A percentile compares a stretch with the other conserved stretches of the same genome.
Evolutionary conservation across 1,140 invertebrate genomes (phyloP).

Genomic region (Belonocnema kinseyi): DNA sequence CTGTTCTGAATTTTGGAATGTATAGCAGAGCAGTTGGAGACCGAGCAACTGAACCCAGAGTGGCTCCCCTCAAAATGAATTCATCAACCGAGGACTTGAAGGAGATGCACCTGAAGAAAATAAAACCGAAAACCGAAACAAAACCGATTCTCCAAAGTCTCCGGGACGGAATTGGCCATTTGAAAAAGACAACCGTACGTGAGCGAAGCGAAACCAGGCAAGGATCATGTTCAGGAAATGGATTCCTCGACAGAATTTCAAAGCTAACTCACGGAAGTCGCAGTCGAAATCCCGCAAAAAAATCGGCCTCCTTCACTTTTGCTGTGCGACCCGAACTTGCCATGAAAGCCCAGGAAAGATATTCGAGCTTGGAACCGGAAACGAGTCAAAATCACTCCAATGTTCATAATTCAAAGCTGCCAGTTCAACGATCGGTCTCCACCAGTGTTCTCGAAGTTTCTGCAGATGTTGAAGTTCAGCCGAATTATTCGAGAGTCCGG

Average conservation of each 20-base stretch:
- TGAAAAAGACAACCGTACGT: slow-evolving; percentile 66
- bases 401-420: slow-evolving; percentile 57
- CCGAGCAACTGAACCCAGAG: slow-evolving; percentile 70
- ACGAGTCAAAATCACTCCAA: slow-evolving; percentile 46
- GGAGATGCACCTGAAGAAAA: slow-evolving; percentile 72
- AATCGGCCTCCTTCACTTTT: slow-evolving; percentile 72
- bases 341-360: slow-evolving; percentile 68
- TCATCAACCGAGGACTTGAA: slow-evolving; percentile 59
- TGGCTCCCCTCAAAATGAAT: slow-evolving; percentile 67
- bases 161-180: slow-evolving; percentile 66
- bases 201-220: slow-evolving; percentile 66
- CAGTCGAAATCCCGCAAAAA: slow-evolving; percentile 70
- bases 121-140: slow-evolving; percentile 69
- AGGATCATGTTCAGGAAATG: slow-evolving; percentile 57
- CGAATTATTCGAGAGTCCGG: slow-evolving; percentile 64
- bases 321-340: slow-evolving; percentile 69
- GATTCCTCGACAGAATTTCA: slow-evolving; percentile 68
- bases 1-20: slow-evolving; percentile 22
- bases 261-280: slow-evolving; percentile 66
- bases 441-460: slow-evolving; percentile 70
- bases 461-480: slow-evolving; percentile 64
- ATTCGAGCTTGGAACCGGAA: slow-evolving; percentile 71
- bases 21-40: slow-evolving; percentile 70
- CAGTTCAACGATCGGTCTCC: slow-evolving; percentile 70
- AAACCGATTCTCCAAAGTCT: slow-evolving; percentile 71